Base-by-base conservation (phyloP, 2,797 vertebrate species). In the Chloroceryle amazona region DNA sequence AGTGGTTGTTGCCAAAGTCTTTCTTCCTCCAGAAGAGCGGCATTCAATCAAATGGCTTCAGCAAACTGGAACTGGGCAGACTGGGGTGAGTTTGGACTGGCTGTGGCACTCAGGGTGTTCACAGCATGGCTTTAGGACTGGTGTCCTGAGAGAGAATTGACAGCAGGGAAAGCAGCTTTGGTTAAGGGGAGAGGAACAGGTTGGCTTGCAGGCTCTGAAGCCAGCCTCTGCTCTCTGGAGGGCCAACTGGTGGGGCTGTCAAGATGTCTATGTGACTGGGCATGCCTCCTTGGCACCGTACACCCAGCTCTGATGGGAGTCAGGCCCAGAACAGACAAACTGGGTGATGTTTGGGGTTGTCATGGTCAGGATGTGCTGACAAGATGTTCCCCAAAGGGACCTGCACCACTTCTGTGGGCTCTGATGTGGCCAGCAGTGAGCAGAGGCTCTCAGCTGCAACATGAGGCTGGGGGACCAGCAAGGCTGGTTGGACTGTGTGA, bases 1-100 rank as follows among this genome's bases (percentile, higher is more conserved):
- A 98, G 98, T 98, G 98, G 98, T 97, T 96, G 2, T 82, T 97
- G 89, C 98, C 98, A 25, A 94, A 95, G 62, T 94, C 97, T 8
- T 92, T 97, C 52, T 86, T 98, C 67, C 87, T 94, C 46, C 89
- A 97, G 93, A 98, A 97, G 70, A 90, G 52, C 42, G 72, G 92
- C 1, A 10, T 65, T 89, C 72, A 81, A 21, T 71, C 96, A 26
- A 96, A 75, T 29, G 71, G 95, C 79, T 94, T 96, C 91, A 93
- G 70, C 89, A 98, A 95, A 92, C 76, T 82, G 26, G 98, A 98
- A 55, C 31, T 85, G 74, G 81, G 81, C 74, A 91, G 51, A 41
- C 81, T 76, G 71, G 92, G 97, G 98, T 98, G 91, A 98, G 98
- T 96, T 96, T 92, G 47, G 25, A 17, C 28, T 42, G 37, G 13